Percentiles rank a stretch among this genome's conserved stretches.
Evolutionary conservation across 2,888 invertebrate genomes (phyloP).

Genomic region (Molorchus minor): DNA sequence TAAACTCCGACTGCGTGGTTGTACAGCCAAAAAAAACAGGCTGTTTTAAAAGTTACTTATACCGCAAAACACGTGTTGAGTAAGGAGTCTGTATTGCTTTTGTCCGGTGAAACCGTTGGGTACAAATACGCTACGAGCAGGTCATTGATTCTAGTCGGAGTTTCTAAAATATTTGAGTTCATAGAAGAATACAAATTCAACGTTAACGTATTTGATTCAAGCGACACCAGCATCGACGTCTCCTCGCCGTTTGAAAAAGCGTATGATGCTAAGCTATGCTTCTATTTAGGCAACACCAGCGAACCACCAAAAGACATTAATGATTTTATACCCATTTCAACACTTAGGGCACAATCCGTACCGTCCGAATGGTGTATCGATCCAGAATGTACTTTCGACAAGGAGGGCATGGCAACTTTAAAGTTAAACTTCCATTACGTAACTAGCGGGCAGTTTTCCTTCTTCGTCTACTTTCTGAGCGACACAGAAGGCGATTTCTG

Average conservation of each 20-base stretch:
- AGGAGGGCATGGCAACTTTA: constrained; percentile 20
- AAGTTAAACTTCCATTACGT: constrained; percentile 33
- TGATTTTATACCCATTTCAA: constrained; percentile 31
- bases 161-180: constrained; percentile 43
- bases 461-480: constrained; percentile 48
- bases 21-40: constrained; percentile 36
- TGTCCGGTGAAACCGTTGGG: constrained; percentile 51
- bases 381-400: constrained; percentile 22
- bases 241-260: constrained; percentile 37
- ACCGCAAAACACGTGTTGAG: constrained; percentile 47
- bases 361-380: constrained; percentile 33
- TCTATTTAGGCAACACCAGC: constrained; percentile 27
- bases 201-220: constrained; percentile 30
- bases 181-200: constrained; percentile 37
- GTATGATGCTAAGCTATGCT: constrained; percentile 37
- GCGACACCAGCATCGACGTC: constrained; percentile 25
- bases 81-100: constrained; percentile 43
- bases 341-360: constrained; percentile 19
- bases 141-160: constrained; percentile 49
- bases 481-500: constrained; percentile 51
- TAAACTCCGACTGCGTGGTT: constrained; percentile 22
- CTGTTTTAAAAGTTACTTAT: constrained; percentile 44
- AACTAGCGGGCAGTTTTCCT: constrained; percentile 25
- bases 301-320: constrained; percentile 28
- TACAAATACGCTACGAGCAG: constrained; percentile 51